These are phyloP conservation scores for Psettodes erumei DNA, from an alignment of 2,113 vertebrate genomes.

Conservation along the genomic window DNA sequence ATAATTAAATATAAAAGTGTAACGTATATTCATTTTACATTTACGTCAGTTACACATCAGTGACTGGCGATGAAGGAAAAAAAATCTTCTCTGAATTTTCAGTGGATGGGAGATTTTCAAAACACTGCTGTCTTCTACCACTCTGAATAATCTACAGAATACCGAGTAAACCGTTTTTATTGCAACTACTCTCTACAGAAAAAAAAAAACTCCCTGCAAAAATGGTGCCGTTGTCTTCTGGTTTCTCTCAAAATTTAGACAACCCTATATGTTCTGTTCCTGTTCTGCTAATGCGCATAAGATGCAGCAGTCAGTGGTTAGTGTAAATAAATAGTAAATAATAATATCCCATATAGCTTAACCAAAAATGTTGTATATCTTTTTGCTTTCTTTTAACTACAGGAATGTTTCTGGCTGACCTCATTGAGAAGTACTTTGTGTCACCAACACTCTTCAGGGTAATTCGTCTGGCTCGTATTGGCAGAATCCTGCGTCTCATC, in stretches of 20 bases:
- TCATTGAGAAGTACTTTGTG: conserved; percentile 99
- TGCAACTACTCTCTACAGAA: background rate
- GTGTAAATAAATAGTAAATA: background rate
- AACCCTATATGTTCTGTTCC: background rate
- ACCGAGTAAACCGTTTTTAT: background rate
- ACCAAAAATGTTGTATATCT: conserved; percentile 24
- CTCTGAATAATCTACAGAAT: background rate
- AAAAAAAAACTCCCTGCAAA: background rate
- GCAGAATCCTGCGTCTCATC: conserved; percentile 96
- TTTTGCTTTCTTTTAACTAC: conserved; percentile 32
- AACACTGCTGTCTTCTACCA: background rate
- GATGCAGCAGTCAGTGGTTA: background rate
- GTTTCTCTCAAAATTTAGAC: background rate
- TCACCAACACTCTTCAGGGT: conserved; percentile 98
- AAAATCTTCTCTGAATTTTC: too few relatives aligned
- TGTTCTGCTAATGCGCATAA: background rate
- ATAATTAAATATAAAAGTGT: background rate
- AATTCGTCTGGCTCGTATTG: conserved; percentile 97
- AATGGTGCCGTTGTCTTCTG: background rate
- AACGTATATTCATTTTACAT: background rate
- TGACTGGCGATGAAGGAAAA: too few relatives aligned
- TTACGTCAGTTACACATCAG: too few relatives aligned
- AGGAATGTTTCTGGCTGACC: conserved; percentile 99
- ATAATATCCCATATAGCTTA: background rate
- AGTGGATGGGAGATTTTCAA: too few relatives aligned